These are phyloP conservation scores for Brienomyrus longianalis DNA, from an alignment of 2,113 vertebrate genomes.

Conservation along the genomic window DNA sequence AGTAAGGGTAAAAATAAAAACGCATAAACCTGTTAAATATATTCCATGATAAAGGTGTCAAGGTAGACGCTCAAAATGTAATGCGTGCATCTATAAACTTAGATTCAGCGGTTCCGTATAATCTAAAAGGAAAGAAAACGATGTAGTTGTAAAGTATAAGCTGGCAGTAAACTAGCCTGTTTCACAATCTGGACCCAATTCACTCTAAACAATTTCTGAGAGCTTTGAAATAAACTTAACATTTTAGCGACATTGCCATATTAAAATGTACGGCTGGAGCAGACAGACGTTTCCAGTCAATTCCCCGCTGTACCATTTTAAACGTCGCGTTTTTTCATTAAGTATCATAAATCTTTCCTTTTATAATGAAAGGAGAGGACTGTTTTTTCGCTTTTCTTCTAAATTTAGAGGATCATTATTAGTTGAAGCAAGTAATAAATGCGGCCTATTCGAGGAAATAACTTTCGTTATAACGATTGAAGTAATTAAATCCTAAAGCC, in stretches of 20 bases:
- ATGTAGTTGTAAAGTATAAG: background rate
- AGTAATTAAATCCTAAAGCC: constrained; percentile 40
- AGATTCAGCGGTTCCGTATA: background rate
- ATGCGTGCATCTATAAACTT: background rate
- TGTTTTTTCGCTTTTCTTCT: constrained; percentile 29
- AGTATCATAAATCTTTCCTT: constrained; percentile 51
- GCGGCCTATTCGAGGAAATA: constrained; percentile 27
- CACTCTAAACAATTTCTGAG: constrained; percentile 8
- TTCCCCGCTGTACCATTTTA: constrained; percentile 47
- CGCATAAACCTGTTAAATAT: background rate
- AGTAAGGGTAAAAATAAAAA: background rate
- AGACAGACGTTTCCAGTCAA: constrained; percentile 34
- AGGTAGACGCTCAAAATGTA: background rate
- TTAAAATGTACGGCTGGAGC: constrained; percentile 28
- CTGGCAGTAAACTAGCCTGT: background rate
- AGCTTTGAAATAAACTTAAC: constrained; percentile 23
- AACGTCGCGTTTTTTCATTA: constrained; percentile 40
- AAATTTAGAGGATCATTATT: constrained; percentile 53
- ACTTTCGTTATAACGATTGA: constrained; percentile 23
- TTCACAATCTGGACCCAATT: constrained; percentile 4
- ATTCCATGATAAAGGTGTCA: background rate
- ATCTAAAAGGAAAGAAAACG: background rate
- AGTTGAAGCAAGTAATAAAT: constrained; percentile 42
- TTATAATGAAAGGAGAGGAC: constrained; percentile 49
- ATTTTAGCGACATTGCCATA: constrained; percentile 13